Evolutionary conservation across 37 sponge, comb jelly and placozoan genomes (phyloP).

Genomic region (Halisarca cf. caerulea): DNA sequence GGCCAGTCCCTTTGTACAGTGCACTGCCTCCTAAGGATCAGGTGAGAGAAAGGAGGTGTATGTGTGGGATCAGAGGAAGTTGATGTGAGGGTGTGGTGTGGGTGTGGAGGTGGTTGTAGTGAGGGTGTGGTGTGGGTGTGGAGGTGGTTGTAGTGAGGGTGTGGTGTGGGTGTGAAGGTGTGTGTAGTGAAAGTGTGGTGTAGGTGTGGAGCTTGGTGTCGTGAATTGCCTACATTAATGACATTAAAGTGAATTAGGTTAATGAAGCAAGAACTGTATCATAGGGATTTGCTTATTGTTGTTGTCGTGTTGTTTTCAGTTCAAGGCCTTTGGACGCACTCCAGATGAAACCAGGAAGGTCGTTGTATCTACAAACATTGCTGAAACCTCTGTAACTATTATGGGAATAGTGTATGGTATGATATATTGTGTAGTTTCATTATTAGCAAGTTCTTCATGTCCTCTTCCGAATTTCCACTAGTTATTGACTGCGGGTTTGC

Average conservation of each 20-base stretch:
- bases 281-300: no score
- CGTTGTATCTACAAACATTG: conserved; percentile 91
- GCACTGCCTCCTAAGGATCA: conserved; percentile 84
- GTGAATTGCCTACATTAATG: no score
- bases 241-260: no score
- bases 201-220: no score
- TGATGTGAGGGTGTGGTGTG: conserved; percentile 26
- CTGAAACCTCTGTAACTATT: conserved; percentile 93
- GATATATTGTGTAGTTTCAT: neutral
- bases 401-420: conserved; percentile 87
- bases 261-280: no score
- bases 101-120: conserved; percentile 42
- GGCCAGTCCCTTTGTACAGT: conserved; percentile 82
- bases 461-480: neutral
- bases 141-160: neutral
- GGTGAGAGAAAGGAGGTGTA: conserved; percentile 27
- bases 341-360: conserved; percentile 64
- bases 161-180: neutral
- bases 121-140: conserved; percentile 14
- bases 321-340: conserved; percentile 33
- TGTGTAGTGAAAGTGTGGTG: neutral
- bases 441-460: no score
- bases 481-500: conserved; percentile 96
- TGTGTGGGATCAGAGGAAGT: conserved; percentile 24
- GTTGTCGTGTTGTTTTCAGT: neutral